Evolutionary conservation across 2,888 invertebrate genomes (phyloP).

Genomic region (Colostygia pectinataria): DNA sequence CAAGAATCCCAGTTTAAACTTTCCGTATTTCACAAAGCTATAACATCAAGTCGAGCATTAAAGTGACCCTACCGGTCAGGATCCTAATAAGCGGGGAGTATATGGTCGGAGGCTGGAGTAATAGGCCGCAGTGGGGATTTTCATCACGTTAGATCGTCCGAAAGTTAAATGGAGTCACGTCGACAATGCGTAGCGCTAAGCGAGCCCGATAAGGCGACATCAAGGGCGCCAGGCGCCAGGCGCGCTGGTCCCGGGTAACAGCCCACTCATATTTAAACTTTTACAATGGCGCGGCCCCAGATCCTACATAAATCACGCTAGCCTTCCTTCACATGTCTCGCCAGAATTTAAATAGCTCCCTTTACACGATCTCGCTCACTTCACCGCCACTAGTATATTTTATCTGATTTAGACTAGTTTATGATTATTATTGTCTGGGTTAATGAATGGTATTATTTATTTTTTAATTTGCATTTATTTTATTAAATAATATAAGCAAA

Average conservation of each 20-base stretch:
- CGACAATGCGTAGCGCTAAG: conserved; percentile 37
- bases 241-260: conserved; percentile 34
- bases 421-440: too few species aligned
- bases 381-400: conserved; percentile 45
- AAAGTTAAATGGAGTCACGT: conserved; percentile 54
- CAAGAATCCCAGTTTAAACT: conserved; percentile 34
- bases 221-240: conserved; percentile 14
- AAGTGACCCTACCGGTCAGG: conserved; percentile 37
- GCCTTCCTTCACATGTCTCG: conserved; percentile 72
- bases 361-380: conserved; percentile 61
- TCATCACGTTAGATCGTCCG: conserved; percentile 44
- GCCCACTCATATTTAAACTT: conserved; percentile 72
- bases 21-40: conserved; percentile 29
- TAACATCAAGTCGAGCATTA: conserved; percentile 35
- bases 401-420: conserved; percentile 50
- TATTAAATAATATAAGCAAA: too few species aligned
- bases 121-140: conserved; percentile 40
- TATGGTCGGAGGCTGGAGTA: conserved; percentile 35
- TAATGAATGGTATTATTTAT: too few species aligned
- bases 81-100: conserved; percentile 37
- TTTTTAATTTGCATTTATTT: too few species aligned
- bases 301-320: conserved; percentile 69
- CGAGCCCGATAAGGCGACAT: conserved; percentile 30
- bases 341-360: conserved; percentile 74
- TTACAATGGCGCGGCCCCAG: conserved; percentile 62